Conservation (phyloP, 2,888 invertebrate species). For the Scrobipalpa atriplicella region DNA sequence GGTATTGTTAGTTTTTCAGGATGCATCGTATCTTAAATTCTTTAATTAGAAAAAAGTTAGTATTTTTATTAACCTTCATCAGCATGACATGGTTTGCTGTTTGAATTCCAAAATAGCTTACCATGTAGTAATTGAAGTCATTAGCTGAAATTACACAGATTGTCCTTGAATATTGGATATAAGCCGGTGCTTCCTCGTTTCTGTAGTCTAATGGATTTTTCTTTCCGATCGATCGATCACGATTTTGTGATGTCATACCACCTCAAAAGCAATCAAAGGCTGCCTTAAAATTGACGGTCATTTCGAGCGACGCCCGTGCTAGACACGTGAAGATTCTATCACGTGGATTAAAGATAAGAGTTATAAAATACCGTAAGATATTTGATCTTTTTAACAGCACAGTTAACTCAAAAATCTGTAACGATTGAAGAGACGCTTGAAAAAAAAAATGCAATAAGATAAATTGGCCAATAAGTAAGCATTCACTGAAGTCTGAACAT, state of each 20-base stretch:
- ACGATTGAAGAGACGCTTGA: no score
- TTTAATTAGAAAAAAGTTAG: neutral
- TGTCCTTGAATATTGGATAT: slow-evolving; percentile 31
- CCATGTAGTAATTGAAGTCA: neutral
- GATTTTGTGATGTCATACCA: slow-evolving; percentile 40
- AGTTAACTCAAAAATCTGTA: no score
- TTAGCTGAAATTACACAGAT: slow-evolving; percentile 7
- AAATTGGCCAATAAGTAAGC: no score
- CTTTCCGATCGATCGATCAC: slow-evolving; percentile 45
- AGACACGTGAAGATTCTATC: neutral
- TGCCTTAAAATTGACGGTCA: slow-evolving; percentile 7
- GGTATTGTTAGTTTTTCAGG: no score
- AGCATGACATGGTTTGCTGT: slow-evolving; percentile 3
- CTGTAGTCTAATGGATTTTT: slow-evolving; percentile 44
- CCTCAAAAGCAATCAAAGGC: neutral
- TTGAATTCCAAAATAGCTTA: neutral
- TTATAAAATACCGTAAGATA: no score
- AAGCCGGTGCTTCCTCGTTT: slow-evolving; percentile 40
- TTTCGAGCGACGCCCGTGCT: neutral
- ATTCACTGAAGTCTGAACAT: no score
- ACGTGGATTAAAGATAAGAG: no score
- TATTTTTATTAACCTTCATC: neutral
- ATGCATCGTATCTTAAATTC: neutral
- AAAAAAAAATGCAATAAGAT: no score
- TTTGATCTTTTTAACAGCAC: no score